phyloP scores from a whole-genome alignment of 2,797 vertebrate species.

The Orestias chungarensis region DNA sequence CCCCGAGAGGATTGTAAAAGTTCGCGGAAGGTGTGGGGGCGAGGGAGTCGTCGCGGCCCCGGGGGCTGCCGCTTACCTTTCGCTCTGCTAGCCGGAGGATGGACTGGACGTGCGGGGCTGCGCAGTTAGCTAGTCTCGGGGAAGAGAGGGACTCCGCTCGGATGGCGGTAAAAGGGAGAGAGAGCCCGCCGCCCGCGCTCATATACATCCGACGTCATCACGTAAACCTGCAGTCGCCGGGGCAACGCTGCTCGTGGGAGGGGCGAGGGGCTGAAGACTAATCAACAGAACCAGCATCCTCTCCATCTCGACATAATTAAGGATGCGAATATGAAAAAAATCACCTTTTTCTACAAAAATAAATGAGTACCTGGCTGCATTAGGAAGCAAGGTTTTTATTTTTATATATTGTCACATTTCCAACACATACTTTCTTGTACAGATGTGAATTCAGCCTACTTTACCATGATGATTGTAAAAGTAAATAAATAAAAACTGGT shows the following conservation, averaged over 20 bases:
- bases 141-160: conserved; percentile 85
- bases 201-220: conserved; percentile 96
- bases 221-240: conserved; percentile 82
- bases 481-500: background rate
- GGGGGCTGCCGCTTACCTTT: conserved; percentile 61
- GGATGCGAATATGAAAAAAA: background rate
- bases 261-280: conserved; percentile 38
- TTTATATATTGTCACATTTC: background rate
- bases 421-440: background rate
- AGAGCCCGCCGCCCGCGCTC: conserved; percentile 94
- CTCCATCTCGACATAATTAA: background rate
- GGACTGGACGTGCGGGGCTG: conserved; percentile 65
- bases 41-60: too few relatives aligned
- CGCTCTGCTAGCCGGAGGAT: conserved; percentile 51
- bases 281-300: background rate
- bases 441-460: background rate
- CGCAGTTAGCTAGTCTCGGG: conserved; percentile 72
- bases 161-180: conserved; percentile 93
- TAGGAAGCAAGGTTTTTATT: background rate
- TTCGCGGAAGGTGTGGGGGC: too few relatives aligned
- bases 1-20: background rate
- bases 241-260: conserved; percentile 73
- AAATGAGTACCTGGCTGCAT: background rate
- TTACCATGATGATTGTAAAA: too few relatives aligned
- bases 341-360: background rate